A percentile compares a stretch with the other conserved stretches of the same genome.
These are phyloP conservation scores for Hartigia nigra DNA, from an alignment of 2,888 invertebrate genomes.

Conservation along the genomic window DNA sequence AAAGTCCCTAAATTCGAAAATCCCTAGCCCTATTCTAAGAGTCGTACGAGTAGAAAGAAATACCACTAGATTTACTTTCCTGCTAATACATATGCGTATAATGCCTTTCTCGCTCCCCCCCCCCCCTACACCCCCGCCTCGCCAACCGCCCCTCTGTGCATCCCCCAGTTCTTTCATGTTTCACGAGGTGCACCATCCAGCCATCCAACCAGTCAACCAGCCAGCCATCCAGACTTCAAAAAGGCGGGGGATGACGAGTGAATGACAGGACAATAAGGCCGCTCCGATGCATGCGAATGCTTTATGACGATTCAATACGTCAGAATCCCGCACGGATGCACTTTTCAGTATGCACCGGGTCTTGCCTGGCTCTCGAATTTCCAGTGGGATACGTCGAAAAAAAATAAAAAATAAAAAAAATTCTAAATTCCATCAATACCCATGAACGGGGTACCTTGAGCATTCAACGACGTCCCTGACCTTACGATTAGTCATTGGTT, in stretches of 20 bases:
- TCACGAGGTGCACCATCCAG: not conserved
- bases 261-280: constrained; percentile 65
- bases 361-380: not conserved
- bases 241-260: constrained; percentile 64
- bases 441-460: not conserved
- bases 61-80: not conserved
- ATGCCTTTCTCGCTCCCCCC: no score
- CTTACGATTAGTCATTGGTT: not conserved
- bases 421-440: not conserved
- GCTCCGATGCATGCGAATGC: constrained; percentile 62
- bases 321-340: constrained; percentile 45
- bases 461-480: not conserved
- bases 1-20: constrained; percentile 3
- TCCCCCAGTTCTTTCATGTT: not conserved
- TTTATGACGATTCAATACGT: constrained; percentile 65
- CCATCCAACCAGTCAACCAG: not conserved
- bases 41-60: not conserved
- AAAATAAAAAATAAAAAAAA: no score
- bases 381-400: not conserved
- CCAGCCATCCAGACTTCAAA: constrained; percentile 13
- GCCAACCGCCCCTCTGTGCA: not conserved
- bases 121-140: not conserved
- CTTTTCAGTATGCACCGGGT: constrained; percentile 37
- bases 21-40: not conserved
- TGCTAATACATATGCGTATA: not conserved